These are phyloP conservation scores for Lepidochrysops patricia DNA, from an alignment of 2,888 invertebrate genomes.

Conservation along the genomic window DNA sequence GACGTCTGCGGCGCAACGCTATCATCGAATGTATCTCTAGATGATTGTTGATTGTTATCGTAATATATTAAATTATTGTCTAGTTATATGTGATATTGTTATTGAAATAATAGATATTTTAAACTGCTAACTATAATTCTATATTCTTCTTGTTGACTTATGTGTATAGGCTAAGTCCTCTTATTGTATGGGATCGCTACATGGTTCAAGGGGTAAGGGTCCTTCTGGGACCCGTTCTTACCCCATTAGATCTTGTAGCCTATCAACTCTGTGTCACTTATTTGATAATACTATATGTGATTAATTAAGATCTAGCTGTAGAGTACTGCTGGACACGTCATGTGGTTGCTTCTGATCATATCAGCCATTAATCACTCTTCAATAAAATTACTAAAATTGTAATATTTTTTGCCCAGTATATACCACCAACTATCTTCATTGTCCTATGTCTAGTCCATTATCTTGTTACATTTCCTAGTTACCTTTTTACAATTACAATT, in stretches of 20 bases:
- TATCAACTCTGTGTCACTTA: neutral
- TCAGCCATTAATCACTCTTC: neutral
- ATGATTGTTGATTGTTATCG: slow-evolving; percentile 66
- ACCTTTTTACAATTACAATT: no score
- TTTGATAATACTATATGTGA: slow-evolving; percentile 9
- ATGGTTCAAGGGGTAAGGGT: neutral
- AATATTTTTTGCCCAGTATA: neutral
- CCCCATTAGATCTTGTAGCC: neutral
- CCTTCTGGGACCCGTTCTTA: neutral
- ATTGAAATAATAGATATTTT: slow-evolving; percentile 67
- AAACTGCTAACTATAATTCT: slow-evolving; percentile 53
- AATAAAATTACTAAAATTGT: neutral
- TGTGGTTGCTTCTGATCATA: neutral
- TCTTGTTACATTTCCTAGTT: neutral
- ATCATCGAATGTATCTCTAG: slow-evolving; percentile 59
- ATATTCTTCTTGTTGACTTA: slow-evolving; percentile 68
- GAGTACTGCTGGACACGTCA: neutral
- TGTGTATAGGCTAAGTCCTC: slow-evolving; percentile 48
- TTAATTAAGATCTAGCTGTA: neutral
- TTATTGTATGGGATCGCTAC: neutral
- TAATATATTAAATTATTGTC: slow-evolving; percentile 55
- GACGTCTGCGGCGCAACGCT: slow-evolving; percentile 18
- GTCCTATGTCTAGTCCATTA: neutral
- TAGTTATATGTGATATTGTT: slow-evolving; percentile 74
- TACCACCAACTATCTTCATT: neutral